Percentiles rank a stretch among this genome's conserved stretches.
Evolutionary conservation across 2,797 vertebrate genomes (phyloP).

Genomic region (Clamator glandarius): DNA sequence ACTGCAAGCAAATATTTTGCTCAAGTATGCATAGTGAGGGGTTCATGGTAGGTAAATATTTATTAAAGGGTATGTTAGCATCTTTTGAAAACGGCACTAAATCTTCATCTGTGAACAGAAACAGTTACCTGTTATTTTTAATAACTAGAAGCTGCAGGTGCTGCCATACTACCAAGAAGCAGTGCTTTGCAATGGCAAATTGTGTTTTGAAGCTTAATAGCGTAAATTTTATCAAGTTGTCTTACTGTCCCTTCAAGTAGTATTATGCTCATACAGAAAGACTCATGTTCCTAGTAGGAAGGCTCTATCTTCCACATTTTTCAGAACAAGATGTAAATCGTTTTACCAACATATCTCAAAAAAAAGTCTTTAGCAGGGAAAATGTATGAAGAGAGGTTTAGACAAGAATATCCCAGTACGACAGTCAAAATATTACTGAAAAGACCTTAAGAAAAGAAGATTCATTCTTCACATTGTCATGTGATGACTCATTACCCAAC

Average conservation of each 20-base stretch:
- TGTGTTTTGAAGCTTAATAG: neutral
- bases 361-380: neutral
- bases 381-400: neutral
- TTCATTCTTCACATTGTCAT: neutral
- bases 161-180: neutral
- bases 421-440: neutral
- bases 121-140: neutral
- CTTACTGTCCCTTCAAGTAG: neutral
- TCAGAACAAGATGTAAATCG: neutral
- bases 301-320: neutral
- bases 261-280: neutral
- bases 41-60: neutral
- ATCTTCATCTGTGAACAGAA: neutral
- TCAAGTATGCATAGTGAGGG: neutral
- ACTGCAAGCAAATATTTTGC: neutral
- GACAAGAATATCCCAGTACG: neutral
- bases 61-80: neutral
- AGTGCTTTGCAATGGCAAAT: neutral
- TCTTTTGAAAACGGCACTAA: neutral
- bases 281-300: neutral
- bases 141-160: neutral
- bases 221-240: neutral
- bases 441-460: neutral
- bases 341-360: neutral
- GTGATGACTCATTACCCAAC: neutral